Conservation (phyloP, 1,140 invertebrate genomes). For the Drosophila saltans region DNA sequence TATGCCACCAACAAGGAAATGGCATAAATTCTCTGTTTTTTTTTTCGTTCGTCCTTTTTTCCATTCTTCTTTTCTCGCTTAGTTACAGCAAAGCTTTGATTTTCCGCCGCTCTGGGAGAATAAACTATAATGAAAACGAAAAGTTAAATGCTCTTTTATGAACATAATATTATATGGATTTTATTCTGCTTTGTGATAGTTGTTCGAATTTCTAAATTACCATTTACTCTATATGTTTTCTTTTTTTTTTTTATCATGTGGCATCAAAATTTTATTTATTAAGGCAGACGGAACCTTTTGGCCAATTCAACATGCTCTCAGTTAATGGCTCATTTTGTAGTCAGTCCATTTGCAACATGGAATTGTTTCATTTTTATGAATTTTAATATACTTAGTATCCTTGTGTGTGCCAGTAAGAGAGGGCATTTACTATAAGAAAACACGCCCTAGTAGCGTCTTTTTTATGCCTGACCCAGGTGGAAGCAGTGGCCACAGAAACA, state of each 20-base stretch:
- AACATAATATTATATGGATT: conserved; percentile 4
- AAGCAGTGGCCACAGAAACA: conserved; percentile 30
- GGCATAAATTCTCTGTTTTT: conserved; percentile 72
- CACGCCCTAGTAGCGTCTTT: conserved; percentile 1
- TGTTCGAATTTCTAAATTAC: not conserved
- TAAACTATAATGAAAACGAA: conserved; percentile 21
- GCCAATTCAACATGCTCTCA: conserved; percentile 8
- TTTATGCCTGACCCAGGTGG: conserved; percentile 51
- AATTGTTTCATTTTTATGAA: conserved; percentile 72
- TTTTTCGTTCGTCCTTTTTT: conserved; percentile 14
- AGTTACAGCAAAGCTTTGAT: conserved; percentile 49
- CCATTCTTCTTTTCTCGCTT: conserved; percentile 18
- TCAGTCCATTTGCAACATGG: conserved; percentile 34
- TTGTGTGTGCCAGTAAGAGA: not conserved
- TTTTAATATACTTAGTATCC: conserved; percentile 70
- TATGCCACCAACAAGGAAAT: conserved; percentile 70
- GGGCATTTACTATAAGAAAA: not conserved
- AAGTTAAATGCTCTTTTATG: not conserved
- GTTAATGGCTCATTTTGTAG: conserved; percentile 32
- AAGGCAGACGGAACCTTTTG: not conserved
- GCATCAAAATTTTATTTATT: not conserved
- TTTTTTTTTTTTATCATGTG: not conserved
- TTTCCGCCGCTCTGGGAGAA: conserved; percentile 26
- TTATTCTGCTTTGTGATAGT: not conserved
- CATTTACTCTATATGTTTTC: not conserved